Conservation (phyloP, 2,888 invertebrate species). For the Rhaphigaster nebulosa region DNA sequence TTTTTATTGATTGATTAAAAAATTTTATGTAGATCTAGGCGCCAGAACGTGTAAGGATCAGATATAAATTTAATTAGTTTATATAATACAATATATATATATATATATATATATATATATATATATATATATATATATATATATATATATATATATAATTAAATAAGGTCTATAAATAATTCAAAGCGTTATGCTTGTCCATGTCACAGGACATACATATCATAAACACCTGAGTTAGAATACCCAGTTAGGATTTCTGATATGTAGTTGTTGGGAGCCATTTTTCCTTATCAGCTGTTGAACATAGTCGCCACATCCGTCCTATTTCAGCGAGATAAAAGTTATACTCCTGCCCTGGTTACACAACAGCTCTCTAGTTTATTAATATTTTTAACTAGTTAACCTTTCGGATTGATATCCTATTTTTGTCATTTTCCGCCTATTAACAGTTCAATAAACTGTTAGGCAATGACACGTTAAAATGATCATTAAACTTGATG, state of each 20-base stretch:
- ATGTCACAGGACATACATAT: background rate
- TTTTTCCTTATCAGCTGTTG: conserved; percentile 41
- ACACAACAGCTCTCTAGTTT: background rate
- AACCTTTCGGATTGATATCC: background rate
- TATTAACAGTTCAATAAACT: background rate
- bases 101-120: too few relatives aligned
- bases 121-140: too few relatives aligned
- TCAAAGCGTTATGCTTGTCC: background rate
- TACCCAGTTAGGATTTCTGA: background rate
- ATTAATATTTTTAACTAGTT: conserved; percentile 15
- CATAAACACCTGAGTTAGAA: background rate
- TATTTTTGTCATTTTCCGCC: background rate
- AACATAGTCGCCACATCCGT: conserved; percentile 34
- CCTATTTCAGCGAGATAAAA: conserved; percentile 49
- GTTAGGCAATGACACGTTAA: too few relatives aligned
- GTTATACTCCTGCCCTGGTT: conserved; percentile 39
- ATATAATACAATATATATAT: too few relatives aligned
- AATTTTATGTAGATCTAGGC: too few relatives aligned
- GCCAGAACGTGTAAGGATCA: too few relatives aligned
- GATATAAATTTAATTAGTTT: too few relatives aligned
- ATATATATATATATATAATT: too few relatives aligned
- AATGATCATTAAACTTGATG: too few relatives aligned
- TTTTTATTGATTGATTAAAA: too few relatives aligned
- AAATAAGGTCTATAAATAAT: background rate
- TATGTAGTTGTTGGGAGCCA: conserved; percentile 37